Percentiles rank a stretch among this genome's conserved stretches.
Conservation (phyloP, 1,140 invertebrate species). For the Heterodera carotae region DNA sequence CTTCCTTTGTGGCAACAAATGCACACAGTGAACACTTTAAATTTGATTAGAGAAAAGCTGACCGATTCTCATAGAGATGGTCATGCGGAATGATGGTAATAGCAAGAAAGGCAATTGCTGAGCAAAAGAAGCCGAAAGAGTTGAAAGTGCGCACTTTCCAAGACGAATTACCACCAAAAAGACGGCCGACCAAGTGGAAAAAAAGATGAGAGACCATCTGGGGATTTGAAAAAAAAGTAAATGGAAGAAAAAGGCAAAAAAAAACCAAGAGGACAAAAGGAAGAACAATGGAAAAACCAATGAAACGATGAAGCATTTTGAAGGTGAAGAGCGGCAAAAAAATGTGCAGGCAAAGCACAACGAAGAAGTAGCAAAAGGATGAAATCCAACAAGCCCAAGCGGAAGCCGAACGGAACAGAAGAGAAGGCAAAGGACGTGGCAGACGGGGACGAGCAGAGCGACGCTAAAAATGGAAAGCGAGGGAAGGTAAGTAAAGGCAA, state of each 20-base stretch:
- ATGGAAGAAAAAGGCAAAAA: constrained; percentile 16
- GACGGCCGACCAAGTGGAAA: neutral
- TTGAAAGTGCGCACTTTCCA: constrained; percentile 45
- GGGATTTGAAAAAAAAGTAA: neutral
- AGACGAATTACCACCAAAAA: constrained; percentile 20
- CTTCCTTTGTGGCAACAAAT: no score
- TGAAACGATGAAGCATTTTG: constrained; percentile 30
- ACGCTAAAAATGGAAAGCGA: neutral
- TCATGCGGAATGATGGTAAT: constrained; percentile 30
- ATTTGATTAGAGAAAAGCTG: constrained; percentile 1
- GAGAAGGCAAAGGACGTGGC: neutral
- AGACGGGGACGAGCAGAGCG: neutral
- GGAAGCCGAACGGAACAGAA: constrained; percentile 42
- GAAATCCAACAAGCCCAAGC: constrained; percentile 36
- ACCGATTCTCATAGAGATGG: constrained; percentile 24
- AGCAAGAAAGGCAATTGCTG: constrained; percentile 34
- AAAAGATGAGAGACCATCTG: constrained; percentile 21
- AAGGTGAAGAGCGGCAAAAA: constrained; percentile 43
- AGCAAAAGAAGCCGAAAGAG: constrained; percentile 27
- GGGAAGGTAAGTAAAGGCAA: neutral
- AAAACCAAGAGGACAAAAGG: constrained; percentile 26
- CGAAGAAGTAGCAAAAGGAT: constrained; percentile 50
- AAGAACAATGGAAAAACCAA: constrained; percentile 6
- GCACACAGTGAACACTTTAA: neutral
- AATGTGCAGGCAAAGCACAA: constrained; percentile 35